Base-by-base conservation (phyloP, 2,888 invertebrate species). In the Digitonthophagus gazella region DNA sequence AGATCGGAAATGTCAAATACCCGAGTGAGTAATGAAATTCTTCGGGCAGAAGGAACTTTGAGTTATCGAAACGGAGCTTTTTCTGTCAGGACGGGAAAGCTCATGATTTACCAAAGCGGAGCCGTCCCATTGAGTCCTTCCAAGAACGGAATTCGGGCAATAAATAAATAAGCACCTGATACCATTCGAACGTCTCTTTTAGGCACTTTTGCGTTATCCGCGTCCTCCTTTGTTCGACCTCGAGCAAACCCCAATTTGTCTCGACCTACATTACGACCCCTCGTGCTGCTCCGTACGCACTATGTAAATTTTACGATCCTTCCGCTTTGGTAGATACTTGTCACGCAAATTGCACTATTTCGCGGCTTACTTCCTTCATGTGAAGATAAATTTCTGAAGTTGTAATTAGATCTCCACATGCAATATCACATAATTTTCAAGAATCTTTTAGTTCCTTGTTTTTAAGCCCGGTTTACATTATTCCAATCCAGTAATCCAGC, bases 241-340 rank as follows among this genome's bases (percentile, higher is more conserved):
- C 64, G 64, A 61, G 68, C 66, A 71, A 71, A 71, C 68, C 64
- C 66, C 71, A 71, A 71, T 71, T 71, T 68, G 66, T 66, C 71
- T 66, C 64, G 68, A 64, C 71, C 66, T 65, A 68, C 66, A 71
- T 68, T 66, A 61, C 61, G 16, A 18, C n/a, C 61, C 61, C 19
- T n/a, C 20, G 19, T 61, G n/a, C 61, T 20, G 16, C 20, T 61
- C 61, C 6, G 11, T 57, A 61, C 61, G 61, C 61, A 61, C 61
- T 61, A 61, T 61, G 61, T 61, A 61, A 61, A 61, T 61, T 61
- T 61, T 61, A 61, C 61, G 61, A 61, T 20, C 61, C 61, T 61
- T 18, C 20, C 61, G n/a, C n/a, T 18, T 5, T 18, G 5, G 61
- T 18, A 19, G 61, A 20, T 18, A 16, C 20, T 20, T 61, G 18